A percentile compares a stretch with the other conserved stretches of the same genome.
Evolutionary conservation across 2,888 invertebrate species (phyloP).

Genomic region (Rhaphigaster nebulosa): DNA sequence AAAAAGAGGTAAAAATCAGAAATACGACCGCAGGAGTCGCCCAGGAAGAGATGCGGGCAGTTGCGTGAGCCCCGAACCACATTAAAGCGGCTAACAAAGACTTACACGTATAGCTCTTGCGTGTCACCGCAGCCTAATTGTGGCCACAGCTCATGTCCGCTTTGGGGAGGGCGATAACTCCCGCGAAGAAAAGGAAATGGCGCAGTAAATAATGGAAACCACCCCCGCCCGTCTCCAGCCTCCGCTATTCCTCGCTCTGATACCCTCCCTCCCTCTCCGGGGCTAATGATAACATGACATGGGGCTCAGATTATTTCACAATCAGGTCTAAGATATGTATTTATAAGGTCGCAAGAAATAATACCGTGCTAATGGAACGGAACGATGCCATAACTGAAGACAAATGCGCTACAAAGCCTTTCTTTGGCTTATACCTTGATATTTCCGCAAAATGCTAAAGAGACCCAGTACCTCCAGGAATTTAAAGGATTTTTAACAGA

Average conservation of each 20-base stretch:
- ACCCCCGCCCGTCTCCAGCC: no score
- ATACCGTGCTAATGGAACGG: background rate
- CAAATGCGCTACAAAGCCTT: background rate
- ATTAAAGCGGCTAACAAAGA: conserved; percentile 45
- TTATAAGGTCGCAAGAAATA: background rate
- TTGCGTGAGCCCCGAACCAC: conserved; percentile 18
- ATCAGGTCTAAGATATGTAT: background rate
- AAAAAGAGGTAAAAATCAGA: conserved; percentile 5
- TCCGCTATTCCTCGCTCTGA: background rate
- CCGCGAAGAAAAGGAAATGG: conserved; percentile 47
- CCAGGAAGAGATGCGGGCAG: background rate
- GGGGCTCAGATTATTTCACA: background rate
- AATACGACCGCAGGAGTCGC: background rate
- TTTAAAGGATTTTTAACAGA: no score
- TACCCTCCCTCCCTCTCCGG: background rate
- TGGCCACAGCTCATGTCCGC: conserved; percentile 48
- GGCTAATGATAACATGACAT: conserved; percentile 1
- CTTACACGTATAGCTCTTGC: conserved; percentile 44
- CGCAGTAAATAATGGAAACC: conserved; percentile 39
- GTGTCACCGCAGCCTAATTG: conserved; percentile 45
- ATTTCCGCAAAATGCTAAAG: background rate
- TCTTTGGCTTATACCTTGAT: background rate
- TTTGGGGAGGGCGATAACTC: conserved; percentile 1
- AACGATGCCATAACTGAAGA: background rate
- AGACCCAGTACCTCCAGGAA: background rate